Conservation (phyloP, 1,140 invertebrate genomes). For the Zophobas atratus region DNA sequence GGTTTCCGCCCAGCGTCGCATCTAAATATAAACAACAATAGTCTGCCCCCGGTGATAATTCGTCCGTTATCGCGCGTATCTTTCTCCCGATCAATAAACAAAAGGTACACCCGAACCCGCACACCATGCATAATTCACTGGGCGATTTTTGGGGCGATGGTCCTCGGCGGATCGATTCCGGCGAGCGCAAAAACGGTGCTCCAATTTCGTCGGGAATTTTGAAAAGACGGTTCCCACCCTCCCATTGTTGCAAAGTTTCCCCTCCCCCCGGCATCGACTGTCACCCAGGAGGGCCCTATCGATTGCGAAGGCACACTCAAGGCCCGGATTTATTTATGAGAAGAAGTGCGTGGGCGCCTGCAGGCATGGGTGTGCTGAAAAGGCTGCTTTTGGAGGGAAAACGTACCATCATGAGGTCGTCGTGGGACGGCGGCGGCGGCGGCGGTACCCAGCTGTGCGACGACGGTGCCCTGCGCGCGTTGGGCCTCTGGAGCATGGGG, state of each 20-base stretch:
- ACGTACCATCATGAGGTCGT: slow-evolving; percentile 60
- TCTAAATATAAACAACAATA: slow-evolving; percentile 23
- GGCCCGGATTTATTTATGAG: slow-evolving; percentile 33
- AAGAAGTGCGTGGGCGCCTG: slow-evolving; percentile 7
- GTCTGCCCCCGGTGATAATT: neutral
- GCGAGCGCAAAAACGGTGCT: neutral
- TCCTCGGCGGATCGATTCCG: neutral
- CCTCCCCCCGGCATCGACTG: neutral
- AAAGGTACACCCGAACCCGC: slow-evolving; percentile 11
- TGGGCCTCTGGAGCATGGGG: slow-evolving; percentile 57
- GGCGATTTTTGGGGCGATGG: slow-evolving; percentile 21
- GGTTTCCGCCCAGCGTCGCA: neutral
- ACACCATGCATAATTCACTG: slow-evolving; percentile 35
- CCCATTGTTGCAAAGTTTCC: neutral
- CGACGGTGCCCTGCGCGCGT: slow-evolving; percentile 50
- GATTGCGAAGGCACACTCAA: neutral
- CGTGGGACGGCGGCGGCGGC: slow-evolving; percentile 44
- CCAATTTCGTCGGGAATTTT: neutral
- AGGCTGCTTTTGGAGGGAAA: neutral
- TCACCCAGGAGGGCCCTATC: neutral
- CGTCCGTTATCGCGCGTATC: slow-evolving; percentile 27
- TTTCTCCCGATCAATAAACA: slow-evolving; percentile 34
- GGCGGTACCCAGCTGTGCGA: slow-evolving; percentile 41
- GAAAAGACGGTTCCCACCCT: neutral
- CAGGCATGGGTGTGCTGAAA: too few relatives aligned